Conservation (phyloP, 2,797 vertebrate species). For the Aselliscus stoliczkanus region DNA sequence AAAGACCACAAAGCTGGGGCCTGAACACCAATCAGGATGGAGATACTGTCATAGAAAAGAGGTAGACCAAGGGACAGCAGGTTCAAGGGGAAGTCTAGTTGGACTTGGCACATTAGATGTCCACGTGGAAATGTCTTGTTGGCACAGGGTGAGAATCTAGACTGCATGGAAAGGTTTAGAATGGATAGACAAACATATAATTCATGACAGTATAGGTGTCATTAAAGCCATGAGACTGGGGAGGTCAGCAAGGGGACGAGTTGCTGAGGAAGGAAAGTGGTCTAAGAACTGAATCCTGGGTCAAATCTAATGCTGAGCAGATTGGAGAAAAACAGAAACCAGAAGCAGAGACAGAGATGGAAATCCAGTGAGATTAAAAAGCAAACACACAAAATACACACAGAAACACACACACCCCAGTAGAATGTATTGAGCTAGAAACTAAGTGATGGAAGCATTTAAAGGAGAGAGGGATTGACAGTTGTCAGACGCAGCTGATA, state of each 20-base stretch:
- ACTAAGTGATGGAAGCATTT: background rate
- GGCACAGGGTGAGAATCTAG: background rate
- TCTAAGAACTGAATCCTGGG: background rate
- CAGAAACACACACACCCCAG: background rate
- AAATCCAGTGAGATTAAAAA: background rate
- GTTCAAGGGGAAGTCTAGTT: background rate
- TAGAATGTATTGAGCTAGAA: background rate
- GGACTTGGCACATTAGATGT: background rate
- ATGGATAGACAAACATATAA: background rate
- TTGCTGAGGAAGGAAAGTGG: background rate
- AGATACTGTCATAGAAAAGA: background rate
- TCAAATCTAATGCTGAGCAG: background rate
- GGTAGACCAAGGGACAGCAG: background rate
- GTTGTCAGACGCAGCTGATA: background rate
- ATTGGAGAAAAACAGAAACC: background rate
- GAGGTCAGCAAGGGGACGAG: background rate
- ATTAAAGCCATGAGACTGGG: background rate
- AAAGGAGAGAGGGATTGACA: background rate
- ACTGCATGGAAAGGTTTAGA: background rate
- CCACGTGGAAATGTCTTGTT: background rate
- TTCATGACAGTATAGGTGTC: background rate
- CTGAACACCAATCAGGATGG: background rate
- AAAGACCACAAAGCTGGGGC: background rate
- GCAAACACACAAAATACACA: background rate
- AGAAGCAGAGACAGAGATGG: background rate